Percentiles rank a stretch among this genome's conserved stretches.
phyloP scores from a whole-genome alignment of 2,888 invertebrate species.

The Dicyrtomina minuta region DNA sequence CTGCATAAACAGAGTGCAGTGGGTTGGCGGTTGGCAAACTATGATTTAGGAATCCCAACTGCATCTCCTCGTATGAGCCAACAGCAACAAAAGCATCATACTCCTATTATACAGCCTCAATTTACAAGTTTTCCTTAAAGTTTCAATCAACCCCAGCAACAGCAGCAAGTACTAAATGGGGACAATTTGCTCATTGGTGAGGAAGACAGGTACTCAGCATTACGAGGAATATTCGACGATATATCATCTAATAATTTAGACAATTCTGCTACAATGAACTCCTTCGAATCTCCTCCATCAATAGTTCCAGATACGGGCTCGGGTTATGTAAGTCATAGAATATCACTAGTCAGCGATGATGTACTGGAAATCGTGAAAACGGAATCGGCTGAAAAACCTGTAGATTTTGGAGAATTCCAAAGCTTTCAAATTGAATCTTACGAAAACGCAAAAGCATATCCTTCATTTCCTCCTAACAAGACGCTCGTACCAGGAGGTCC shows the following conservation, averaged over 20 bases:
- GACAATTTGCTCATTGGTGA: conserved; percentile 53
- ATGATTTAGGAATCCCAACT: conserved; percentile 57
- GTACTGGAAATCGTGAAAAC: conserved; percentile 39
- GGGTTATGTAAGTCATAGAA: conserved; percentile 24
- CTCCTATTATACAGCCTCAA: background rate
- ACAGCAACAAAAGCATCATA: background rate
- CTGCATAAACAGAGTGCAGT: conserved; percentile 50
- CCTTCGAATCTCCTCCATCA: too few relatives aligned
- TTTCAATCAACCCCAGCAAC: too few relatives aligned
- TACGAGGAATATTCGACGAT: conserved; percentile 58
- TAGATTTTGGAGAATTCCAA: conserved; percentile 52
- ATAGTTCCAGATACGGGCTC: background rate
- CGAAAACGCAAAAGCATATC: too few relatives aligned
- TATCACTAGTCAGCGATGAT: conserved; percentile 36
- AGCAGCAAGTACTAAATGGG: too few relatives aligned
- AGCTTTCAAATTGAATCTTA: conserved; percentile 39
- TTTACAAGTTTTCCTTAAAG: too few relatives aligned
- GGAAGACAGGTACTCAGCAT: conserved; percentile 59
- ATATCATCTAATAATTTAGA: background rate
- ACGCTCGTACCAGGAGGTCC: too few relatives aligned
- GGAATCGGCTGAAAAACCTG: conserved; percentile 17
- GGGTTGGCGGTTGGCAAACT: conserved; percentile 60
- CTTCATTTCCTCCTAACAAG: background rate
- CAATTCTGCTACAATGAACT: background rate
- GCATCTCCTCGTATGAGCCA: conserved; percentile 16